Conservation (phyloP, 2,888 invertebrate species). For the Tachina lurida region DNA sequence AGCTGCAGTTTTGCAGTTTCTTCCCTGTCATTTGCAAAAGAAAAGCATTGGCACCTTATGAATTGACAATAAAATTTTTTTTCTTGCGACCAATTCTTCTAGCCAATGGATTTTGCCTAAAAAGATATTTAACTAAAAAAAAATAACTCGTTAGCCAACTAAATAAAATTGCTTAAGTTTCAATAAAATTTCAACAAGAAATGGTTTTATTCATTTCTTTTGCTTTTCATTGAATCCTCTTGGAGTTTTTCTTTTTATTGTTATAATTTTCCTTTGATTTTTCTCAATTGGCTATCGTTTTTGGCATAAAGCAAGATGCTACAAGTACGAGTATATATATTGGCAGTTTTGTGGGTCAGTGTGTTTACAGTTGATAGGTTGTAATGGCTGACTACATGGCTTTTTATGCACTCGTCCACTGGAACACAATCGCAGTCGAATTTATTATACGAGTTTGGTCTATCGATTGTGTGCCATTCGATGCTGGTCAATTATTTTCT, state of each 20-base stretch:
- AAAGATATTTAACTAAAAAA: slow-evolving; percentile 9
- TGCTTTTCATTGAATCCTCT: slow-evolving; percentile 17
- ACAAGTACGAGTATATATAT: slow-evolving; percentile 11
- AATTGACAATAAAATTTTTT: slow-evolving; percentile 29
- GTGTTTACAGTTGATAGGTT: slow-evolving; percentile 71
- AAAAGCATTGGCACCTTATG: slow-evolving; percentile 58
- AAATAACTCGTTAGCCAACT: slow-evolving; percentile 21
- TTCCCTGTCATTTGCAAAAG: slow-evolving; percentile 30
- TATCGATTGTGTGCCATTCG: slow-evolving; percentile 49
- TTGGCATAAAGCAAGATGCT: slow-evolving; percentile 5
- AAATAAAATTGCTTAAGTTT: slow-evolving; percentile 39
- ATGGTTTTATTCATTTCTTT: slow-evolving; percentile 18
- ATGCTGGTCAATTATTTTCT: slow-evolving; percentile 69
- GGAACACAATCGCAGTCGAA: slow-evolving; percentile 1
- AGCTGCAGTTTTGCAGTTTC: neutral
- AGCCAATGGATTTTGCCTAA: slow-evolving; percentile 31
- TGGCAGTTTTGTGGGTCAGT: slow-evolving; percentile 70
- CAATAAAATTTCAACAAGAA: neutral
- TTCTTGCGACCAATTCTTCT: neutral
- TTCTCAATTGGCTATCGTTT: slow-evolving; percentile 62
- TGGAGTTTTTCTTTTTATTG: slow-evolving; percentile 17
- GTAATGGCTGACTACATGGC: slow-evolving; percentile 52
- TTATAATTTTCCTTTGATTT: slow-evolving; percentile 43
- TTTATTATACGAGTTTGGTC: slow-evolving; percentile 29
- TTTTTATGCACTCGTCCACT: slow-evolving; percentile 10